Base-by-base conservation (phyloP, 2,113 vertebrate species). In the Pangasianodon hypophthalmus region DNA sequence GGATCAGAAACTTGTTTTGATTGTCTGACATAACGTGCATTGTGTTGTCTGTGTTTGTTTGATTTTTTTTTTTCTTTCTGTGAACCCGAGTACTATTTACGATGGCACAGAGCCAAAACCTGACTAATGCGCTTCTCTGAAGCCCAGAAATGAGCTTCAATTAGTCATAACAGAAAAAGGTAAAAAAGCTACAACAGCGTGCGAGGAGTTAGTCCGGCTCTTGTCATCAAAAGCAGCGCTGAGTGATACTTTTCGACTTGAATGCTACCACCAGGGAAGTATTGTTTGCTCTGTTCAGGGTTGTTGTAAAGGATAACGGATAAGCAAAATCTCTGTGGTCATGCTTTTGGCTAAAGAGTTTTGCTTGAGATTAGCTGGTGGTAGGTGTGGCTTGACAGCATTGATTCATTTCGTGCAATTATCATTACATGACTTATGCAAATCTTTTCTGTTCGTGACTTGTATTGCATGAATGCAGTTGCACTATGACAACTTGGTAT, bases 11-110 rank as follows among this genome's bases (percentile, higher is more conserved):
- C 48, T 75, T 48, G 62, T 88, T 87, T 60, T 85, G 24, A 67
- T 54, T 85, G 73, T 80, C 50, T 85, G 85, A 58, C 87, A 81
- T 37, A 86, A 88, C 82, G 69, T 82, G 26, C 46, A 75, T 73
- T 46, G 54, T 88, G 69, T 87, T 79, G 19, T 67, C 48, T 67
- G 62, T 94, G 86, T 94, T 94, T 90, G 83, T 92, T 92, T 89
- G 92, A 84, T 82, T 79, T 88, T 50, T 32, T 92, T 88, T 92
- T 88, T 85, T 84, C 8, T 56, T 54, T 79, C 21, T 44, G 16
- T 81, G 13, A 87, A 89, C 83, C 85, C 46, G 50, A 85, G 13
- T 90, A 87, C 75, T 84, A 88, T 95, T 93, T 92, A 50, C 91
- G 80, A 71, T 94, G 92, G 91, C 91, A 77, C 37, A 60, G 69